phyloP scores from a whole-genome alignment of 1,140 invertebrate genomes.

The Dendroctonus ponderosae region DNA sequence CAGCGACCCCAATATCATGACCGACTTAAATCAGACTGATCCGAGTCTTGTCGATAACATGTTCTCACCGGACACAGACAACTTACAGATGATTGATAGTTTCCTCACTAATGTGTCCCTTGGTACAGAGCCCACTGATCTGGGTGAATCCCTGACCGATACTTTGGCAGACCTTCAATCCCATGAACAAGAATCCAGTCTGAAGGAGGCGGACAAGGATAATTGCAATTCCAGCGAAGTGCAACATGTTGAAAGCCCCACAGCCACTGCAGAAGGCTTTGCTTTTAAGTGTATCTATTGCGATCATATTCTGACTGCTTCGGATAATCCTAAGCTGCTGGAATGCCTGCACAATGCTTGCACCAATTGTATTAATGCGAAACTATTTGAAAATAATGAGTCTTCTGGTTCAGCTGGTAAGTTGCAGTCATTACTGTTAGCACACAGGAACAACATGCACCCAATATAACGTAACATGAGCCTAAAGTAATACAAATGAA shows the following conservation, averaged over 20 bases:
- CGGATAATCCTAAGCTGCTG: constrained; percentile 72
- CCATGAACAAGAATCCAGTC: constrained; percentile 7
- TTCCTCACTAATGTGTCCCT: constrained; percentile 20
- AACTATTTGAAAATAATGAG: constrained; percentile 62
- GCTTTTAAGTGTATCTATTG: constrained; percentile 68
- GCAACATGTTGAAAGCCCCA: constrained; percentile 54
- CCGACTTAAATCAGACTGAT: constrained; percentile 26
- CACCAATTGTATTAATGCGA: constrained; percentile 69
- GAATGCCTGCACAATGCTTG: constrained; percentile 86
- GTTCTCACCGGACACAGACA: constrained; percentile 21
- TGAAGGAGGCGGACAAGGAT: constrained; percentile 29
- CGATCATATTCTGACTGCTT: constrained; percentile 59
- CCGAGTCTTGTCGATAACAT: constrained; percentile 26
- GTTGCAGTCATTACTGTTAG: constrained; percentile 3
- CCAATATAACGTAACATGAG: too few species aligned
- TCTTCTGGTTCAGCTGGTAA: constrained; percentile 42
- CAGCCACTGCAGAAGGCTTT: constrained; percentile 52
- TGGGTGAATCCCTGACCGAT: constrained; percentile 11
- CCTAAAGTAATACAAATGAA: too few species aligned
- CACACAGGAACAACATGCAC: too few species aligned
- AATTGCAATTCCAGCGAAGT: constrained; percentile 35
- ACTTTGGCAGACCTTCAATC: constrained; percentile 13
- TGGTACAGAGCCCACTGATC: constrained; percentile 7
- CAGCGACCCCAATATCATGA: constrained; percentile 36
- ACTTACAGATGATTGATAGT: constrained; percentile 28